Conservation (phyloP, 2,888 invertebrate species). For the Leucozona laternaria region DNA sequence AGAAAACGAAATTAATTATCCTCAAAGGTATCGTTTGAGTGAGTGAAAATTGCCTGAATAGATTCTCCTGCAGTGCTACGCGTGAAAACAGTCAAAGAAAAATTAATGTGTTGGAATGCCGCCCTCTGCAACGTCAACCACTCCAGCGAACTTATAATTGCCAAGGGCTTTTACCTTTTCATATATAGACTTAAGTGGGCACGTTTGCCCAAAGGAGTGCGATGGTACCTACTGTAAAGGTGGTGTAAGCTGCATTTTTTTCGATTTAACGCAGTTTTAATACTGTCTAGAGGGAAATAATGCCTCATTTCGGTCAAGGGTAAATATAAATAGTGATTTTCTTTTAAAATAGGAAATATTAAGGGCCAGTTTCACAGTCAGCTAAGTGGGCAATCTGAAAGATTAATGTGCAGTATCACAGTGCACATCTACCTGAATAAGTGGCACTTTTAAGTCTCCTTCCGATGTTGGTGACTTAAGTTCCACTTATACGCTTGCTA, state of each 20-base stretch:
- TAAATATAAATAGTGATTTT: not conserved
- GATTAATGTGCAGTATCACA: no score
- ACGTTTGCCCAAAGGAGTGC: conserved; percentile 38
- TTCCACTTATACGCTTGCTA: no score
- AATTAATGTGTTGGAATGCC: conserved; percentile 42
- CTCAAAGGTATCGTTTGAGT: conserved; percentile 67
- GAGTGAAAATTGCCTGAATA: conserved; percentile 58
- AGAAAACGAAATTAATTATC: conserved; percentile 47
- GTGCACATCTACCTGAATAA: no score
- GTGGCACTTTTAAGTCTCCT: no score
- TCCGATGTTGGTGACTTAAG: no score
- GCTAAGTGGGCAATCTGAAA: no score
- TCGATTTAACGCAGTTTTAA: conserved; percentile 26
- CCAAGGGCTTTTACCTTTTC: conserved; percentile 26
- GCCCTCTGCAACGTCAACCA: conserved; percentile 50
- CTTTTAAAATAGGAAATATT: no score
- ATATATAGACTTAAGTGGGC: not conserved
- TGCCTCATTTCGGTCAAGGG: not conserved
- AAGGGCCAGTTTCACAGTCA: no score
- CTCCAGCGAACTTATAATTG: conserved; percentile 62
- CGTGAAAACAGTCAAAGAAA: conserved; percentile 43
- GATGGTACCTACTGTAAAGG: conserved; percentile 27
- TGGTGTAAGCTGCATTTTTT: conserved; percentile 11
- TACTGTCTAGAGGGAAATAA: not conserved
- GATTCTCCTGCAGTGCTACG: conserved; percentile 13